Evolutionary conservation across 2,797 vertebrate genomes (phyloP), one percentile per base, ranked within the genome.

Genomic region (Scyliorhinus canicula): DNA sequence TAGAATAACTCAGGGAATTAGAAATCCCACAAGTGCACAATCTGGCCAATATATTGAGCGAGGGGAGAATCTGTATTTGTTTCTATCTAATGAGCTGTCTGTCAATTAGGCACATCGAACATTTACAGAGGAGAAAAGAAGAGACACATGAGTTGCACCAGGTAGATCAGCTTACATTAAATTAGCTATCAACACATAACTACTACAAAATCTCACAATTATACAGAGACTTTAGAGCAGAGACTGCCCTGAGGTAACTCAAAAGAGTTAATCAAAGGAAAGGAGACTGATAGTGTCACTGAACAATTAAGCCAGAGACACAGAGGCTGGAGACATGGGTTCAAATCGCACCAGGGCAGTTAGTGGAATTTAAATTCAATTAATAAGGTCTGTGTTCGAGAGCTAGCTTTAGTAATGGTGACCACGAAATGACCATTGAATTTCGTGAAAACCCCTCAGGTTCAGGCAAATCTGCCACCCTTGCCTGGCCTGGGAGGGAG

Each of bases 41-140:
- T n/a, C 50, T 94, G 47, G 65, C 67, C 93, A 71, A 94, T 94
- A 74, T 74, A 94, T 74, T 94, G 93, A 94, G 44, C 50, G 93
- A 71, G 93, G 69, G 67, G n/a, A 50, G 65, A 71, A 74, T 52
- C 63, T n/a, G 86, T 90, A 60, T 40, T 90, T 90, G 52, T 60
- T 60, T 90, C 55, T 90, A 16, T 57, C 86, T 90, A 90, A 90
- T 90, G 55, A 90, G 52, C 52, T 90, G 31, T n/a, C 9, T 47
- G 31, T 55, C 55, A 90, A 60, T 90, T 90, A 60, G 11, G 60
- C 55, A 55, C 85, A 93, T 44, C 44, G 4, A 74, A 69, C 44
- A 93, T 3, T 52, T 74, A 55, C 28, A 4, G 28, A 94, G 26
- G 50, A 94, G 93, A 74, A n/a, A 74, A 69, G 47, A 19, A 9